Evolutionary conservation across 2,113 vertebrate genomes (phyloP).

Genomic region (Austrofundulus limnaeus): DNA sequence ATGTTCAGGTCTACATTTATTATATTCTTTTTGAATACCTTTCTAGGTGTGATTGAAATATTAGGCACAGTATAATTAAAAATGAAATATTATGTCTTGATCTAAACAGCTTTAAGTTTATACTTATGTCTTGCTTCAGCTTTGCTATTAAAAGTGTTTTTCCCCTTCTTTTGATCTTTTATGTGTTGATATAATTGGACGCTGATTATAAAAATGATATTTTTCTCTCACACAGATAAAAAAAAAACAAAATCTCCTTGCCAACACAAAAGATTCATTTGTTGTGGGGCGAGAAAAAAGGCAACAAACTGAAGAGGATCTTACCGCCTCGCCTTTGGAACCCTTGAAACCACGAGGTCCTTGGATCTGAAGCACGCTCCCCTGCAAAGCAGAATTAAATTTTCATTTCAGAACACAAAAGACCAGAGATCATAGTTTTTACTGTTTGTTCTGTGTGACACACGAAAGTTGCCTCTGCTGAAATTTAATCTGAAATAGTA

Average conservation of each 20-base stretch:
- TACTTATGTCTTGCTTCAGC: no score
- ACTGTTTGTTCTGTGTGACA: background rate
- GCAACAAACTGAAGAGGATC: constrained; percentile 20
- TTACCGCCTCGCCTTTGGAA: constrained; percentile 84
- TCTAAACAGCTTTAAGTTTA: no score
- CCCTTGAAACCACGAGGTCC: constrained; percentile 88
- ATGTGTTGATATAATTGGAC: background rate
- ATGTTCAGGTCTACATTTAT: no score
- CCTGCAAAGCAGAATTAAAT: constrained; percentile 68
- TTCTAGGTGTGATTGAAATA: background rate
- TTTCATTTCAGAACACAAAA: background rate
- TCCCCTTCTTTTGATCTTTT: background rate
- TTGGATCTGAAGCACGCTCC: constrained; percentile 76
- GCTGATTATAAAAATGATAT: background rate
- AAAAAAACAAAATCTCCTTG: background rate
- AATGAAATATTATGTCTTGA: no score
- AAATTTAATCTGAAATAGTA: background rate
- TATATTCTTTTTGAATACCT: background rate
- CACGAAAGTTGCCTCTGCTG: background rate
- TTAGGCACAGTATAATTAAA: no score
- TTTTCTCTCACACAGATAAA: background rate
- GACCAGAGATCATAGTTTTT: background rate
- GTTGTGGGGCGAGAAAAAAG: background rate
- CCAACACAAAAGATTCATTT: background rate
- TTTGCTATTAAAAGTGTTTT: no score